A percentile compares a stretch with the other conserved stretches of the same genome.
Evolutionary conservation across 30 jellyfish, hydroid and myxozoan genomes (phyloP).

Genomic region (Aurelia sp.): DNA sequence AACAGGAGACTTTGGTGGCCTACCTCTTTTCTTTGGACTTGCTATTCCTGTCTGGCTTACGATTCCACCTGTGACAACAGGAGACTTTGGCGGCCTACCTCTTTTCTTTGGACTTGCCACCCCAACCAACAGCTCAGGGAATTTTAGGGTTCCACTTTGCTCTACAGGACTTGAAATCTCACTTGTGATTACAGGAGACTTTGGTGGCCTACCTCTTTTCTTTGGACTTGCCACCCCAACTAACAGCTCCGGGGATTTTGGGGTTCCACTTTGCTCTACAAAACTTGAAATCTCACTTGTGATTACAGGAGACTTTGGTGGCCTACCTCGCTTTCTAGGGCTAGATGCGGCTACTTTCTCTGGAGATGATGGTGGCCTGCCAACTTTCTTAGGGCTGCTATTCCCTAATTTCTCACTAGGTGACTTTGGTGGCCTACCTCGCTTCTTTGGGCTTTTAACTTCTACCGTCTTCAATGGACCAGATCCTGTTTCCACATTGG

Average conservation of each 20-base stretch:
- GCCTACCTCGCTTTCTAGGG: constrained; percentile 24
- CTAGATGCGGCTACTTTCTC: background rate
- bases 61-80: too few relatives aligned
- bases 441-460: background rate
- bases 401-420: background rate
- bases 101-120: too few relatives aligned
- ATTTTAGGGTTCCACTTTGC: too few relatives aligned
- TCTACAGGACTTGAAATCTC: background rate
- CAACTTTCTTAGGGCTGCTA: background rate
- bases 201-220: constrained; percentile 10
- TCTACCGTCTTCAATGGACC: background rate
- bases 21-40: too few relatives aligned
- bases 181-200: background rate
- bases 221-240: background rate
- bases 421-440: background rate
- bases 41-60: too few relatives aligned
- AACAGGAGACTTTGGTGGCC: too few relatives aligned
- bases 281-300: background rate
- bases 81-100: too few relatives aligned
- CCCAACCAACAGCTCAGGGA: too few relatives aligned
- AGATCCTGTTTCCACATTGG: background rate
- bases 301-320: constrained; percentile 5
- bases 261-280: too few relatives aligned
- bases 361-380: background rate
- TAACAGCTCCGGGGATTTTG: too few relatives aligned